Evolutionary conservation across 2,888 invertebrate species (phyloP).

Genomic region (Caenorhabditis becei): DNA sequence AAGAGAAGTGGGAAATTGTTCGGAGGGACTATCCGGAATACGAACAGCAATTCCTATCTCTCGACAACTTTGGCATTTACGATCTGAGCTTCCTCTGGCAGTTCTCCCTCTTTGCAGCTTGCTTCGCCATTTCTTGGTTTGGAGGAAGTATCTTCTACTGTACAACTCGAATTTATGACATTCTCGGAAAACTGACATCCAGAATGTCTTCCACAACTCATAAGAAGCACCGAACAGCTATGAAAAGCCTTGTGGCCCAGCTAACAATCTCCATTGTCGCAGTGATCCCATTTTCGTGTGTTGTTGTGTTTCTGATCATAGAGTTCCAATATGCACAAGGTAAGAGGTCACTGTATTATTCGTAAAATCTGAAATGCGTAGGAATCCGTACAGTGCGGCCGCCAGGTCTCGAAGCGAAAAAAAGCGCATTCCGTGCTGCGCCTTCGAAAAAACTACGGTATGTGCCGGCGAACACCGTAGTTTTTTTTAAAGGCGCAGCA

Average conservation of each 20-base stretch:
- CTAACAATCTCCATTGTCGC: not conserved
- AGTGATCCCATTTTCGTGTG: not conserved
- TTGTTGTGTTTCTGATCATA: not conserved
- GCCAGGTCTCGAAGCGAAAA: too few species aligned
- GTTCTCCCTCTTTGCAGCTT: not conserved
- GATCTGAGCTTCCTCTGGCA: not conserved
- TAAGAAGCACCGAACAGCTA: conserved; percentile 5
- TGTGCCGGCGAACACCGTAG: too few species aligned
- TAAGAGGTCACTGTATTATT: not conserved
- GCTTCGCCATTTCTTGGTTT: not conserved
- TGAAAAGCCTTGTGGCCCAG: conserved; percentile 17
- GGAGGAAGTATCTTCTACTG: not conserved
- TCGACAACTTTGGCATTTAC: conserved; percentile 9
- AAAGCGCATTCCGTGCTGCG: too few species aligned
- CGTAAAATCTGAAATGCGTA: too few species aligned
- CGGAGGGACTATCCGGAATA: not conserved
- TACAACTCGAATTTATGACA: not conserved
- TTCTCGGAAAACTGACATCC: conserved; percentile 15
- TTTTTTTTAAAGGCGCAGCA: too few species aligned
- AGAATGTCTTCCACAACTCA: conserved; percentile 1
- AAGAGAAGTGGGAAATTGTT: conserved; percentile 7
- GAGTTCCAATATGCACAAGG: not conserved
- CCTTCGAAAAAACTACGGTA: too few species aligned
- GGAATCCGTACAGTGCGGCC: too few species aligned
- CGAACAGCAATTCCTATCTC: not conserved